Evolutionary conservation across 2,797 vertebrate genomes (phyloP).

Genomic region (Spinus olivaceus): DNA sequence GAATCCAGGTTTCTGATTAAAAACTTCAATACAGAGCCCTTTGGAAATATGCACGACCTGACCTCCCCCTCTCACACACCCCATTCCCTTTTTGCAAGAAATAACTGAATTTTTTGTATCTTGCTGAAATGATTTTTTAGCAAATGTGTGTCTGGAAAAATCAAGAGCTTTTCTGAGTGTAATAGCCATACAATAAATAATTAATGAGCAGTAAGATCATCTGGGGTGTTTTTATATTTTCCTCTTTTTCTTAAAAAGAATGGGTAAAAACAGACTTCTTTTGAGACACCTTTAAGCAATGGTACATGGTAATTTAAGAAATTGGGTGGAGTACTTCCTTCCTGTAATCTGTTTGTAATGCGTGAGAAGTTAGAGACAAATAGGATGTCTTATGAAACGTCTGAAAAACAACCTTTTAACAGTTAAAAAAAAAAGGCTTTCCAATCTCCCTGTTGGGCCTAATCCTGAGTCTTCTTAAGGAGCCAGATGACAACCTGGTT

Average conservation of each 20-base stretch:
- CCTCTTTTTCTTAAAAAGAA: not conserved
- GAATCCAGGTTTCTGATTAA: not conserved
- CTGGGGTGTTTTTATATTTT: not conserved
- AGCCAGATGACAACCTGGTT: rapidly evolving
- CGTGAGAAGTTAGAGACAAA: constrained; percentile 11
- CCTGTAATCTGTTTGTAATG: not conserved
- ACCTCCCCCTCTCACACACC: not conserved
- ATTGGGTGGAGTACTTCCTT: constrained; percentile 65
- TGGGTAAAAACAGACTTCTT: not conserved
- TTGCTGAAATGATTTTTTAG: not conserved
- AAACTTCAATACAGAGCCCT: not conserved
- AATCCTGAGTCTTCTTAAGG: not conserved
- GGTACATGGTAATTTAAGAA: constrained; percentile 18
- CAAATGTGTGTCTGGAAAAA: not conserved
- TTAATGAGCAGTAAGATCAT: not conserved
- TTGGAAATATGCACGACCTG: not conserved
- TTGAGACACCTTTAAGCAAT: constrained; percentile 43
- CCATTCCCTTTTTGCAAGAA: not conserved
- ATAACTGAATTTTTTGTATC: not conserved
- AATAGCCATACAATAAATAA: not conserved
- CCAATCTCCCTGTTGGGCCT: not conserved
- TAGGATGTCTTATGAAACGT: not conserved
- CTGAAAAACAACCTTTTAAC: not conserved
- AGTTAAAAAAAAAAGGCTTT: not conserved
- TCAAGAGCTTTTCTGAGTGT: not conserved